Base-by-base conservation (phyloP, 2,888 invertebrate species). In the Polydrusus pterygomalis region DNA sequence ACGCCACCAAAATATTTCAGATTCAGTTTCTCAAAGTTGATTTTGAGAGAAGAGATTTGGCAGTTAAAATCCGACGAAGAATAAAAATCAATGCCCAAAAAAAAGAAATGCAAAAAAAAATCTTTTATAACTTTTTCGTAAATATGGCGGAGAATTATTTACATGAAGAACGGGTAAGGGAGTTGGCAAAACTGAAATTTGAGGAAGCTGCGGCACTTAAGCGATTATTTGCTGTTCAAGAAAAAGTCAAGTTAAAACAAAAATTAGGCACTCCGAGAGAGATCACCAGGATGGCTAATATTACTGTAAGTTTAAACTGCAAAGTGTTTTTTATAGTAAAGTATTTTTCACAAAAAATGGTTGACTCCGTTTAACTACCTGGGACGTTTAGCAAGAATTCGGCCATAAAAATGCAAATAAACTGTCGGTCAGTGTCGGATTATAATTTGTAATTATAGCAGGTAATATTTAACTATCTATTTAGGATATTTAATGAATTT, bases 281-380 rank as follows among this genome's bases (percentile, higher is more conserved):
- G 15, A 56, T 56, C n/a, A 60, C 38, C 5, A 25, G 54, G 20
- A 18, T 60, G 38, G 17, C 38, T 6, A 38, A 60, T 18, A 60
- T 60, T 15, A 60, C 17, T 18, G 58, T 60, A 60, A 60, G 58
- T 60, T 38, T 54, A n/a, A 56, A 11, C 3, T 40, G n/a, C n/a
- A n/a, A n/a, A n/a, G n/a, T n/a, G n/a, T n/a, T n/a, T n/a, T n/a
- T n/a, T n/a, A n/a, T n/a, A n/a, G n/a, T n/a, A n/a, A n/a, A n/a
- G n/a, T n/a, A n/a, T n/a, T n/a, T n/a, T n/a, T n/a, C n/a, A n/a
- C n/a, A n/a, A n/a, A n/a, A n/a, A n/a, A n/a, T n/a, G n/a, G n/a
- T n/a, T n/a, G n/a, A n/a, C n/a, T n/a, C n/a, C n/a, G n/a, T n/a
- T n/a, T n/a, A n/a, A n/a, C n/a, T n/a, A n/a, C n/a, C n/a, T n/a